Evolutionary conservation across 2,888 invertebrate species (phyloP).

Genomic region (Rhogogaster chlorosoma): DNA sequence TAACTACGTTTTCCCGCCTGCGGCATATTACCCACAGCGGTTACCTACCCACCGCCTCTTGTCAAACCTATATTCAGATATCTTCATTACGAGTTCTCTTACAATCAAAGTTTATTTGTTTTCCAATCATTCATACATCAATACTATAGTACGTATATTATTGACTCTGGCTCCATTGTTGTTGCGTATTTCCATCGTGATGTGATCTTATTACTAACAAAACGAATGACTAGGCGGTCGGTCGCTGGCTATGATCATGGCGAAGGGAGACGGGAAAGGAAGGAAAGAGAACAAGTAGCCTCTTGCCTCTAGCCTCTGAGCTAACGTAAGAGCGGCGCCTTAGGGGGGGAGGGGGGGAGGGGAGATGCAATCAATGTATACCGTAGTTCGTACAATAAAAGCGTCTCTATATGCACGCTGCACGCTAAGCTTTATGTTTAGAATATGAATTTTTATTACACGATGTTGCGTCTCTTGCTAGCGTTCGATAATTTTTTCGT

Average conservation of each 20-base stretch:
- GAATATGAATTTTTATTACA: conserved; percentile 45
- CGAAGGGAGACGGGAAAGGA: conserved; percentile 54
- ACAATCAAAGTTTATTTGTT: neutral
- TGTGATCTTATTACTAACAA: conserved; percentile 50
- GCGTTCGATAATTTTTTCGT: neutral
- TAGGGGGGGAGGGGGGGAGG: conserved; percentile 56
- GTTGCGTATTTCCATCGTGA: conserved; percentile 38
- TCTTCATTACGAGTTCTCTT: neutral
- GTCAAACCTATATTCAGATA: conserved; percentile 29
- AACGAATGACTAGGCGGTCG: conserved; percentile 47
- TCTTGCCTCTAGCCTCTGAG: conserved; percentile 59
- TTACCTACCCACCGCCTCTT: neutral
- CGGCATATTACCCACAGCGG: conserved; percentile 47
- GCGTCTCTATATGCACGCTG: conserved; percentile 49
- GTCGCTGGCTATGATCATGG: conserved; percentile 38
- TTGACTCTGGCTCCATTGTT: conserved; percentile 11
- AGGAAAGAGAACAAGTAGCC: conserved; percentile 56
- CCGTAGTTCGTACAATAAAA: conserved; percentile 43
- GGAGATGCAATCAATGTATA: conserved; percentile 66
- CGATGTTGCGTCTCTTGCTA: neutral
- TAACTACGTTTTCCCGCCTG: conserved; percentile 58
- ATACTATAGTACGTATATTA: neutral
- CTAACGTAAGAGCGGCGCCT: conserved; percentile 45
- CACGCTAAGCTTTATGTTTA: conserved; percentile 38
- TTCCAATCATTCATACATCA: neutral